Conservation (phyloP, 2,888 invertebrate genomes). For the Tuberolachnus salignus region DNA sequence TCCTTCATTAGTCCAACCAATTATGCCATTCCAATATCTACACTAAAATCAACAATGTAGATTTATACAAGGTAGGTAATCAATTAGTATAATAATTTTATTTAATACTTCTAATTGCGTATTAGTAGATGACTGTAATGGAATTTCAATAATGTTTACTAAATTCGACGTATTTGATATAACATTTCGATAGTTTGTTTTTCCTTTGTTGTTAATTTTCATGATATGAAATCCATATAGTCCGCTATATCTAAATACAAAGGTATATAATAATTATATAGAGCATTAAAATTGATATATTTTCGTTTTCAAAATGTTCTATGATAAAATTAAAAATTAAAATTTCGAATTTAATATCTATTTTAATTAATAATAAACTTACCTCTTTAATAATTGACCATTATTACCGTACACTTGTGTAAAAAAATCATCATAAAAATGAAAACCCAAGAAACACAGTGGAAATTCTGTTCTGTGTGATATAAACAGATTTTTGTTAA, state of each 20-base stretch:
- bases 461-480: slow-evolving; percentile 30
- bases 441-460: slow-evolving; percentile 40
- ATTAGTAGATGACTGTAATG: slow-evolving; percentile 21
- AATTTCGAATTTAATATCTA: no score
- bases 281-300: no score
- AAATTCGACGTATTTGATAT: neutral
- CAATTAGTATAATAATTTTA: neutral
- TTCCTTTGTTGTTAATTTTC: slow-evolving; percentile 13
- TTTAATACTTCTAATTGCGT: slow-evolving; percentile 31
- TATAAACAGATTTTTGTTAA: slow-evolving; percentile 21
- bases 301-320: no score
- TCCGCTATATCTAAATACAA: slow-evolving; percentile 26
- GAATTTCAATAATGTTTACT: slow-evolving; percentile 40
- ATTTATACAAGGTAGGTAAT: neutral
- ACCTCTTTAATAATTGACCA: slow-evolving; percentile 32
- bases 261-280: no score
- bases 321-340: no score
- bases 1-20: slow-evolving; percentile 38
- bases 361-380: neutral
- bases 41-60: slow-evolving; percentile 12
- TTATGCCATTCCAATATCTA: slow-evolving; percentile 37
- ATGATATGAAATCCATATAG: slow-evolving; percentile 40
- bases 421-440: slow-evolving; percentile 49
- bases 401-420: slow-evolving; percentile 41
- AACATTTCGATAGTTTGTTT: slow-evolving; percentile 21